Evolutionary conservation across 2,888 invertebrate species (phyloP), one percentile per base, ranked within the genome.

Genomic region (Pandemis cinnamomeana): DNA sequence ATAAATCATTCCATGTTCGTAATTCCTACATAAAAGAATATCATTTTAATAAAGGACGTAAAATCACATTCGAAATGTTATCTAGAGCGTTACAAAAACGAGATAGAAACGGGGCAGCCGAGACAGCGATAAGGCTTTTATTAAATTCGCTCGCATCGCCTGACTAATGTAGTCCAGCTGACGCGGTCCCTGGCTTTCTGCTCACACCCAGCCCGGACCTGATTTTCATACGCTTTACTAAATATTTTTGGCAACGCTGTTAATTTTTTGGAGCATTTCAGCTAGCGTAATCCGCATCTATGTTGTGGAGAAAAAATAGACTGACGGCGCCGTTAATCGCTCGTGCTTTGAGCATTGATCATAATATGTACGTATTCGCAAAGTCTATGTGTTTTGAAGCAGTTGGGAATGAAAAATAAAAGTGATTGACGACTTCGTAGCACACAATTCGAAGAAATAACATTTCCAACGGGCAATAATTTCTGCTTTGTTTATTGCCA

Each of bases 131-230:
- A 84, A 80, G 83, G 85, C 90, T 91, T 92, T 93, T 93, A 92
- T 93, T 92, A 93, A 93, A 93, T 92, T 91, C 89, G 88, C 91
- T 90, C 93, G 90, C 91, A 86, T 91, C 92, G 91, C 80, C 84
- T 91, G 90, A 91, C 93, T 92, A 92, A 92, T 91, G 91, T 86
- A 83, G 87, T 81, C 88, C 93, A 92, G 92, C 92, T 92, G 93
- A 90, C 92, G 92, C 90, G 80, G 80, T 85, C 88, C 74, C 71
- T 63, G 70, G 66, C 70, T 71, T 71, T 67, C 61, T 55, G 71
- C 71, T 72, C 76, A 55, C 68, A 74, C 71, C 67, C 74, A n/a
- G 48, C 13, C 20, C 44, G 44, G 61, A 55, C 85, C 84, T 83
- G 80, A 85, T 84, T 86, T 87, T 85, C 84, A 82, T 81, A 80